Evolutionary conservation across 2,888 invertebrate species (phyloP), one percentile per base, ranked within the genome.

Genomic region (Conops quadrifasciatus): DNA sequence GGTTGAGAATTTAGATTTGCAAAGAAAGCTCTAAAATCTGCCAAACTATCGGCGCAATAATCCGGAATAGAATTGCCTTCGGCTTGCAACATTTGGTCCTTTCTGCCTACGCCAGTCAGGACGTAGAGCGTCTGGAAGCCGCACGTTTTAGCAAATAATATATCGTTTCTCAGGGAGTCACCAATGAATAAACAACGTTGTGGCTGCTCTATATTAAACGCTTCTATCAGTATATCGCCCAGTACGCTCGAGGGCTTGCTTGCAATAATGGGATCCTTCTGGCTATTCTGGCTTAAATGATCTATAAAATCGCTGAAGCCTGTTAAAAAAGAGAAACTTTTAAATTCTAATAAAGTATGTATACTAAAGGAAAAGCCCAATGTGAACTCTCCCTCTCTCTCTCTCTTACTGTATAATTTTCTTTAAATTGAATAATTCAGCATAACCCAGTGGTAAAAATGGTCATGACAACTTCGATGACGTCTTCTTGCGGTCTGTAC

Each of bases 81-180:
- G 0, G 81, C 77, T 15, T 73, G 71, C 11, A 78, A 51, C 82
- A 83, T 82, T 13, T 82, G 77, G 49, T 79, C 78, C 51, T 80
- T 80, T 59, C 77, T 76, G 11, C 78, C 75, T 19, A 77, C 77
- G n/a, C 84, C 84, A 0, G 91, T 91, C 9, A 94, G 87, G 0
- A 95, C 92, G 15, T 94, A 85, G 43, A 95, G 82, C 0, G 94
- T 92, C 79, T 89, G 89, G 81, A 93, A 90, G 0, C 93, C 93
- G 74, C 89, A 89, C 11, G 88, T 87, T 73, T 88, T 89, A 0
- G 93, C 95, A 77, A 95, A 89, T 2, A 89, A 87, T 60, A 95
- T 89, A 83, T 95, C 95, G 79, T 94, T 93, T 72, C 91, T 90
- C 60, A 92, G 88, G 90, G 92, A 90, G 83, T 95, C 95, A 53